These are phyloP conservation scores for Hydra vulgaris DNA, from an alignment of 30 jellyfish, hydroid and myxozoan species.

Conservation along the genomic window DNA sequence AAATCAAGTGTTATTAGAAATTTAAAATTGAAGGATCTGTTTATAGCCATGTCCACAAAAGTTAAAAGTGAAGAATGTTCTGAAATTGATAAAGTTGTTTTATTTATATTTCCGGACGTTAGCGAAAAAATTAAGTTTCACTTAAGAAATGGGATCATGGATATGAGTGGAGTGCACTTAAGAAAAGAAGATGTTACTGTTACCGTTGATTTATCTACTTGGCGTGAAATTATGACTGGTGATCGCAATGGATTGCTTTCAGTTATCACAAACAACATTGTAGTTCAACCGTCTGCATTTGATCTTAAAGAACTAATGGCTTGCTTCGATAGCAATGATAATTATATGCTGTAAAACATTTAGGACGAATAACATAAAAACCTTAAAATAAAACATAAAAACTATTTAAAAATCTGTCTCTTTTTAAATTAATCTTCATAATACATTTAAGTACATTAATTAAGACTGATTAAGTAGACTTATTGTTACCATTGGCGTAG, in stretches of 20 bases:
- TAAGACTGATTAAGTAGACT: too few species aligned
- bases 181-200: constrained; percentile 4
- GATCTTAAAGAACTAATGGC: constrained; percentile 9
- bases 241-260: background rate
- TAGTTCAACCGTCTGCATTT: constrained; percentile 3
- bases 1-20: background rate
- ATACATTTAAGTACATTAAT: too few species aligned
- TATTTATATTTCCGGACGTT: constrained; percentile 12
- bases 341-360: too few species aligned
- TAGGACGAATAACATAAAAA: too few species aligned
- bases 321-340: background rate
- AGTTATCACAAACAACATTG: background rate
- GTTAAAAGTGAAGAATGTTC: constrained; percentile 12
- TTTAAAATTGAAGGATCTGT: background rate
- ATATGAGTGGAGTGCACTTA: constrained; percentile 3
- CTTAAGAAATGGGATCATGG: constrained; percentile 5
- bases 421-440: too few species aligned
- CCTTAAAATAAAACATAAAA: too few species aligned
- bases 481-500: too few species aligned
- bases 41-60: background rate
- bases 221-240: constrained; percentile 11
- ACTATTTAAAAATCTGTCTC: too few species aligned
- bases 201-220: background rate
- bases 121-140: background rate
- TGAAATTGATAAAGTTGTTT: background rate